Conservation (phyloP, 2,113 vertebrate genomes). For the Recurvirostra avosetta region DNA sequence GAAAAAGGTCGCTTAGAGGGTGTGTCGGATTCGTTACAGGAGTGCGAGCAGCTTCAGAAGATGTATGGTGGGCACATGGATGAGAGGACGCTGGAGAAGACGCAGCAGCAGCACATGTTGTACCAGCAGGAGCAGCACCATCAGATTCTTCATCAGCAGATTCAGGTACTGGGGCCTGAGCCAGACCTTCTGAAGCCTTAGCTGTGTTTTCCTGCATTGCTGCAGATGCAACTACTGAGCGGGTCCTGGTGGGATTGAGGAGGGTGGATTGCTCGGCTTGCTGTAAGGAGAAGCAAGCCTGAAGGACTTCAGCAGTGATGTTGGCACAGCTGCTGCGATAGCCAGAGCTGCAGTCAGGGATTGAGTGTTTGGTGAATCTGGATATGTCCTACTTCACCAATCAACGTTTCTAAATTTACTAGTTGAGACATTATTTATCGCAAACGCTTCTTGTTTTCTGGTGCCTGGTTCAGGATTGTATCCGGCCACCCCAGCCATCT, state of each 20-base stretch:
- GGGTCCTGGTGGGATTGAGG: neutral
- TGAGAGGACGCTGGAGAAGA: conserved; percentile 91
- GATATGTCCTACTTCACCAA: neutral
- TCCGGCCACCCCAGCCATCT: conserved; percentile 77
- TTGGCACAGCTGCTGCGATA: neutral
- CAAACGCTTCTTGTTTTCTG: conserved; percentile 19
- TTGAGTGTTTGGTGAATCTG: neutral
- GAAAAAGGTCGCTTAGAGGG: neutral
- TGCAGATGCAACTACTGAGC: neutral
- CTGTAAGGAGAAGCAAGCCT: neutral
- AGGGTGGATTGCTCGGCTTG: neutral
- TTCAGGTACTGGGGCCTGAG: conserved; percentile 77
- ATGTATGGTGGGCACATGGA: conserved; percentile 92
- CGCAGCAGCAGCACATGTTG: conserved; percentile 94
- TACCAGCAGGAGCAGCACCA: conserved; percentile 98
- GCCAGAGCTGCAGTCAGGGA: neutral
- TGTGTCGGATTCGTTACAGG: conserved; percentile 68
- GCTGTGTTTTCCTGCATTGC: neutral
- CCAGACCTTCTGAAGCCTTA: neutral
- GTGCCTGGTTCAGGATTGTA: conserved; percentile 70
- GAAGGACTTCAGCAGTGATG: neutral
- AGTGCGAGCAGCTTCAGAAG: conserved; percentile 98
- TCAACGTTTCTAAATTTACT: neutral
- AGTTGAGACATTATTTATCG: neutral
- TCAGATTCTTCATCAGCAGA: conserved; percentile 91